Evolutionary conservation across 1,140 invertebrate species (phyloP).

Genomic region (Cydia pomonella): DNA sequence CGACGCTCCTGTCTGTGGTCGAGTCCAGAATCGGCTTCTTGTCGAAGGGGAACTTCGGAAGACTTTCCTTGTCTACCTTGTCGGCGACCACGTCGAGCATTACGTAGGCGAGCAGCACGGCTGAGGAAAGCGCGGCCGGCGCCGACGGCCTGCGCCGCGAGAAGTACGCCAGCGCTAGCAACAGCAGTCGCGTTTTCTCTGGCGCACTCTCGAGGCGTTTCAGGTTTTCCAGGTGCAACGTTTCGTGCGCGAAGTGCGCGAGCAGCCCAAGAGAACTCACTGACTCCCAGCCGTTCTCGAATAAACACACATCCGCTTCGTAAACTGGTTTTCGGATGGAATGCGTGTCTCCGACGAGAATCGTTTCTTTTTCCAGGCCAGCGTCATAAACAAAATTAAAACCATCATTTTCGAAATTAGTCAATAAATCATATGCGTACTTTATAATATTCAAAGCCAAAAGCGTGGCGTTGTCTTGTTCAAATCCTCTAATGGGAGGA

Average conservation of each 20-base stretch:
- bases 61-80: background rate
- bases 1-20: background rate
- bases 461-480: constrained; percentile 1
- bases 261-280: background rate
- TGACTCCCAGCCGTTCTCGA: background rate
- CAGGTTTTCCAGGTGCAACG: background rate
- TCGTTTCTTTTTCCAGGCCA: constrained; percentile 3
- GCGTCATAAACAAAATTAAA: constrained; percentile 3
- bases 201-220: background rate
- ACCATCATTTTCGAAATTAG: background rate
- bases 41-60: constrained; percentile 5
- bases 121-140: background rate
- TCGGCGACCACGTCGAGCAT: background rate
- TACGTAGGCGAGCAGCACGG: background rate
- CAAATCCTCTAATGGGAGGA: background rate
- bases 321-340: constrained; percentile 13
- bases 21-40: constrained; percentile 7
- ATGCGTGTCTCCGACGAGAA: background rate
- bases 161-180: constrained; percentile 5
- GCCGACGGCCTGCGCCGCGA: background rate
- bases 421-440: constrained; percentile 16
- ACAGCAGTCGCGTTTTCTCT: background rate
- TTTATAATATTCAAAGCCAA: background rate
- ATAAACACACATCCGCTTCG: constrained; percentile 1
- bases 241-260: background rate